Percentiles rank a stretch among this genome's conserved stretches.
Evolutionary conservation across 2,113 vertebrate genomes (phyloP).

Genomic region (Ptychochromis oligacanthus): DNA sequence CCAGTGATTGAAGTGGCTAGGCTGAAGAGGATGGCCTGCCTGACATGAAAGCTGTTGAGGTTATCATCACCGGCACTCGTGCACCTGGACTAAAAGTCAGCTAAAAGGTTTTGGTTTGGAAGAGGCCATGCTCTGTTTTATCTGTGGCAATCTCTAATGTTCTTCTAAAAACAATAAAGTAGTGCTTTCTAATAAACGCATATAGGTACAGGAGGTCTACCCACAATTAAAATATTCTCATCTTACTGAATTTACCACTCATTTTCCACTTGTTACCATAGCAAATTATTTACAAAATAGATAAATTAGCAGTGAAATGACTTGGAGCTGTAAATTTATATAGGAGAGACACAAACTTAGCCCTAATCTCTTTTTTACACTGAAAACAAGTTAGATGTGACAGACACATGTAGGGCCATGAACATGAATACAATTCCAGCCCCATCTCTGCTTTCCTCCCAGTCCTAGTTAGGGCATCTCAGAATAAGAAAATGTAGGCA

Average conservation of each 20-base stretch:
- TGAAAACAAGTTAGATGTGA: too few relatives aligned
- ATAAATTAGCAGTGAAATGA: background rate
- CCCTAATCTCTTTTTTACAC: too few relatives aligned
- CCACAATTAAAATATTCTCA: background rate
- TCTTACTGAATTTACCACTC: background rate
- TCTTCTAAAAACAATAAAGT: background rate
- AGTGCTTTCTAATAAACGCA: background rate
- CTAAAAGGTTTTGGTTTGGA: background rate
- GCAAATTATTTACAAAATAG: background rate
- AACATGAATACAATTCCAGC: background rate
- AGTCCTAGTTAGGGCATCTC: background rate
- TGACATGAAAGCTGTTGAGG: conserved; percentile 46
- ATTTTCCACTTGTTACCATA: background rate
- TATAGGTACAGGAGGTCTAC: background rate
- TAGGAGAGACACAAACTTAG: too few relatives aligned
- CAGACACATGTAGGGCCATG: background rate
- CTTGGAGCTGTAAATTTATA: background rate
- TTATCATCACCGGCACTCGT: conserved; percentile 43
- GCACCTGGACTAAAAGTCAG: conserved; percentile 48
- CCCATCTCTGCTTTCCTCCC: background rate
- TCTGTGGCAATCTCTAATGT: conserved; percentile 31
- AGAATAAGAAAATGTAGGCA: background rate
- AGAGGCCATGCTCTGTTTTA: background rate
- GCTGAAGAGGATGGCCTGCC: conserved; percentile 44
- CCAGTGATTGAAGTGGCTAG: conserved; percentile 67